A percentile compares a stretch with the other conserved stretches of the same genome.
phyloP scores from a whole-genome alignment of 2,888 invertebrate genomes.

The Cylloceria caligata region DNA sequence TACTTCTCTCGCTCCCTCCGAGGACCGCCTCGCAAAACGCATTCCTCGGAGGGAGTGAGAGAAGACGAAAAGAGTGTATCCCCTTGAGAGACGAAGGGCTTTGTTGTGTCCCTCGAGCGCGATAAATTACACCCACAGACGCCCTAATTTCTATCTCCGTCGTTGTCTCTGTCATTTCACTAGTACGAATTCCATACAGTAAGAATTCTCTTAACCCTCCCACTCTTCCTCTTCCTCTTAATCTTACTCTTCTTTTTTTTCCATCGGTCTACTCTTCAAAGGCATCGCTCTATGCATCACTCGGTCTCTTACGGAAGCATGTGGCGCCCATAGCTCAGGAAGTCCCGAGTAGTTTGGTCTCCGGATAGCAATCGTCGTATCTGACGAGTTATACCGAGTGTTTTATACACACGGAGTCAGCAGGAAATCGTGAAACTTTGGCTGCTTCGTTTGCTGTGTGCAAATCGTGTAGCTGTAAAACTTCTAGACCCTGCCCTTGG shows the following conservation, averaged over 20 bases:
- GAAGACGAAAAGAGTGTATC: constrained; percentile 23
- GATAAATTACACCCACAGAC: constrained; percentile 53
- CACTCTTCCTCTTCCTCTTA: constrained; percentile 8
- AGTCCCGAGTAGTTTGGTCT: constrained; percentile 52
- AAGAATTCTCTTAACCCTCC: constrained; percentile 24
- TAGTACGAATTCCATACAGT: not conserved
- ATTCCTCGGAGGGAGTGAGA: not conserved
- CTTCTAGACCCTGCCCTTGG: constrained; percentile 21
- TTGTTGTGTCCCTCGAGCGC: constrained; percentile 29
- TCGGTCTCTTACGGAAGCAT: constrained; percentile 58
- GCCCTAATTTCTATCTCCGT: constrained; percentile 52
- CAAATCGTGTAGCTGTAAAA: constrained; percentile 43
- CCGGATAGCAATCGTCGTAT: constrained; percentile 61
- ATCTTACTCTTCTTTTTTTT: constrained; percentile 31
- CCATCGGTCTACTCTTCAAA: constrained; percentile 56
- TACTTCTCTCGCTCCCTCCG: no score
- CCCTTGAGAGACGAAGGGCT: not conserved
- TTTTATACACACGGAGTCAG: constrained; percentile 16
- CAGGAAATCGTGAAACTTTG: constrained; percentile 59
- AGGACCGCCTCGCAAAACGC: constrained; percentile 16
- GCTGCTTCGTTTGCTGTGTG: constrained; percentile 23
- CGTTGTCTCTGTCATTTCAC: constrained; percentile 4
- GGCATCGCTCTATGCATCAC: constrained; percentile 50
- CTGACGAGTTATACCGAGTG: constrained; percentile 15
- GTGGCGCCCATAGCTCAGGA: constrained; percentile 65